These are phyloP conservation scores for Elephas maximus DNA, from an alignment of 2,113 vertebrate species.

Conservation along the genomic window DNA sequence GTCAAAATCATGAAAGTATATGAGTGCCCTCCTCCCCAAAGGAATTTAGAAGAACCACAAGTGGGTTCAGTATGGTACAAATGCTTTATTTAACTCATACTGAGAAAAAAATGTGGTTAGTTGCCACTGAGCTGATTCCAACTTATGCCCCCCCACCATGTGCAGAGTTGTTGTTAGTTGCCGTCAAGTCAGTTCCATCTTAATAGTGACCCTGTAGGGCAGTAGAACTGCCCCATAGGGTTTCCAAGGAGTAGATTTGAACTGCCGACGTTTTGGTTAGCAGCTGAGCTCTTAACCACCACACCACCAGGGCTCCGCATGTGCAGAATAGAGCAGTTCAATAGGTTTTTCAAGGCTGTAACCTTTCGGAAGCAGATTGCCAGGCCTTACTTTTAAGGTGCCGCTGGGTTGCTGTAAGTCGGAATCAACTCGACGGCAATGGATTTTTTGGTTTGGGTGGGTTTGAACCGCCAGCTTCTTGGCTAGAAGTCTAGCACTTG, in stretches of 20 bases:
- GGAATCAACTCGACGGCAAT: no score
- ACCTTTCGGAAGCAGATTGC: background rate
- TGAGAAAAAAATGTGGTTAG: background rate
- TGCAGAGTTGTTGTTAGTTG: no score
- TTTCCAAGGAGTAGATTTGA: no score
- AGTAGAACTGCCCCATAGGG: no score
- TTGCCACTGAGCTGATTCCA: background rate
- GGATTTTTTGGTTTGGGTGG: background rate
- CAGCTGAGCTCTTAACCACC: no score
- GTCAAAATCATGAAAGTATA: constrained; percentile 23
- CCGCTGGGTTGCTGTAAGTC: no score
- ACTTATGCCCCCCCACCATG: background rate
- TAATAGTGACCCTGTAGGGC: no score
- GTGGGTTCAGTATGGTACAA: background rate
- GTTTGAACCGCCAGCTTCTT: background rate
- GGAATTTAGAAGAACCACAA: constrained; percentile 35
- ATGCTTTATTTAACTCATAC: background rate
- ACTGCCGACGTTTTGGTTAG: no score
- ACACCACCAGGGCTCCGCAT: background rate
- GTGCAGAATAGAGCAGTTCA: background rate
- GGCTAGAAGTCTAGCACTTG: background rate
- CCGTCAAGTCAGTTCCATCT: no score
- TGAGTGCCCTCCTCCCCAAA: background rate
- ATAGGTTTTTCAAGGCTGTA: background rate
- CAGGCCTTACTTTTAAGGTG: background rate